Percentiles rank a stretch among this genome's conserved stretches.
phyloP scores from a whole-genome alignment of 1,140 invertebrate genomes.

The Temnothorax curvispinosus region DNA sequence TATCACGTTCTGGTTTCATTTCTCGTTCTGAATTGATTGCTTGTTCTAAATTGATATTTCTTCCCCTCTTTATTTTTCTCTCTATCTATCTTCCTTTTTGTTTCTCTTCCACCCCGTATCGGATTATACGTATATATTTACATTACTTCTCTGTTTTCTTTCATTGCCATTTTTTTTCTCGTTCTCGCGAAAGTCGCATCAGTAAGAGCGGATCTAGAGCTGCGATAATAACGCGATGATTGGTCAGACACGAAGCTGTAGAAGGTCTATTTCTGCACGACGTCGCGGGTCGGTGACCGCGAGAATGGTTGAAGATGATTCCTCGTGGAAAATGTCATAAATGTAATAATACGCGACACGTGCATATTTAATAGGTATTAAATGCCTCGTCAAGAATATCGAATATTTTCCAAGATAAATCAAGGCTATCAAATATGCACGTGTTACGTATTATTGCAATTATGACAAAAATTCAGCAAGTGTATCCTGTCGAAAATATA shows the following conservation, averaged over 20 bases:
- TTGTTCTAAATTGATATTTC: slow-evolving; percentile 21
- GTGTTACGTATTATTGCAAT: neutral
- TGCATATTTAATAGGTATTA: neutral
- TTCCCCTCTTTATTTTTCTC: neutral
- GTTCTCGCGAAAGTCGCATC: neutral
- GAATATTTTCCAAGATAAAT: too few relatives aligned
- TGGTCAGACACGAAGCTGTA: slow-evolving; percentile 4
- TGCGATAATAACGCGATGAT: slow-evolving; percentile 16
- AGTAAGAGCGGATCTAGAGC: slow-evolving; percentile 29
- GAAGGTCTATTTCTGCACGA: slow-evolving; percentile 42
- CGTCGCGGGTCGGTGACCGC: slow-evolving; percentile 40
- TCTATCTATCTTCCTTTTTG: neutral
- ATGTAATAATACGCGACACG: neutral
- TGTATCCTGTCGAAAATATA: neutral
- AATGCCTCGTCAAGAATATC: neutral
- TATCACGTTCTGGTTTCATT: neutral
- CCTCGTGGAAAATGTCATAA: neutral
- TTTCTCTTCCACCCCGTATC: neutral
- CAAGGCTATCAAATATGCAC: neutral
- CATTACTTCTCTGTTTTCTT: too few relatives aligned
- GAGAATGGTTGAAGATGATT: slow-evolving; percentile 3
- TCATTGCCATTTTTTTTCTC: too few relatives aligned
- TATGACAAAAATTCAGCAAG: neutral
- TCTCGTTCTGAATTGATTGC: neutral
- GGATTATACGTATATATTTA: neutral